Base-by-base conservation (phyloP, 2,888 invertebrate genomes). In the Conops quadrifasciatus region DNA sequence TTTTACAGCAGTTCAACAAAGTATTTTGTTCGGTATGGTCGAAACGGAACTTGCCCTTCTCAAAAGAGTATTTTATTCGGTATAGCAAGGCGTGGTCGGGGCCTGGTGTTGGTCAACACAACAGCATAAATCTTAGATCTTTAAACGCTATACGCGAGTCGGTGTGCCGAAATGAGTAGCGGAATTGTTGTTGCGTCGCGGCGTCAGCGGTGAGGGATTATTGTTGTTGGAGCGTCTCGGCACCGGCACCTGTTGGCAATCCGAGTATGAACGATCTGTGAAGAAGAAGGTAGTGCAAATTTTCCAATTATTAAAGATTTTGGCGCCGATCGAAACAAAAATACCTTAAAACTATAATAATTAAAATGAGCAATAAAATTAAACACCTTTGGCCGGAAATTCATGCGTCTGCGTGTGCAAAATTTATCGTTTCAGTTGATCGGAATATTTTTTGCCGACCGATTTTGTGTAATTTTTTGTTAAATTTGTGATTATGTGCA, bases 251-350 rank as follows among this genome's bases (percentile, higher is more conserved):
- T 87, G 87, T 81, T 88, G 88, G 76, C 89, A 89, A 80, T 89
- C 89, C 77, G 89, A 89, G 79, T 88, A 88, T 66, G 89, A 89
- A 80, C 89, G 88, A 84, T 89, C 89, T 89, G 84, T 69, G 24
- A 21, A 28, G 28, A 24, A 28, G 1, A 58, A 58, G 21, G 87
- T 75, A 71, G 64, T n/a, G 43, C 9, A n/a, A n/a, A n/a, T n/a
- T n/a, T n/a, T n/a, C n/a, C n/a, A n/a, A n/a, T 21, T 21, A 53
- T 21, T 21, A 5, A 53, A 53, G n/a, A 21, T 53, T 9, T 21
- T 11, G n/a, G n/a, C 19, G 19, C 2, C n/a, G 7, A n/a, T 49
- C 11, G 36, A 7, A 4, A 36, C 9, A 36, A 49, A 11, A 16
- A 49, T n/a, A 13, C n/a, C 7, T 49, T 49, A 49, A 19, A 49